Conservation (phyloP, 2,888 invertebrate genomes). For the Zaprionus obscuricornis region DNA sequence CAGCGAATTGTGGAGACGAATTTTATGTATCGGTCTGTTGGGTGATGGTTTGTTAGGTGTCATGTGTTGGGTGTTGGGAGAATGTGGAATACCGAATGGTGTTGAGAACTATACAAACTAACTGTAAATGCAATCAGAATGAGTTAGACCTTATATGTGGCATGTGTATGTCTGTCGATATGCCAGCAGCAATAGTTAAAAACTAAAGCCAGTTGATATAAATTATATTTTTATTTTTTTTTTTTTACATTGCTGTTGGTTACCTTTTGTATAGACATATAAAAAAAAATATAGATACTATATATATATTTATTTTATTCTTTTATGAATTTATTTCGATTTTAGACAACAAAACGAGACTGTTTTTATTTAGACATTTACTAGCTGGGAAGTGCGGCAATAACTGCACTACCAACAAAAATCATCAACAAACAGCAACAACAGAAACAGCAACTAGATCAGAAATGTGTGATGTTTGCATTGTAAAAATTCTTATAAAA, state of each 20-base stretch:
- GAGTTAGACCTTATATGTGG: constrained; percentile 34
- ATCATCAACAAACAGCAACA: constrained; percentile 22
- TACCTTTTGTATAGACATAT: constrained; percentile 22
- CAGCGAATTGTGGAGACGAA: constrained; percentile 32
- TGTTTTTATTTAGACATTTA: constrained; percentile 64
- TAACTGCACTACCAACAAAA: constrained; percentile 60
- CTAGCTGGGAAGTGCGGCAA: constrained; percentile 60
- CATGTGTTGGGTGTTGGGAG: neutral
- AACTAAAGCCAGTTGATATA: constrained; percentile 64
- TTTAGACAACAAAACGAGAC: constrained; percentile 56
- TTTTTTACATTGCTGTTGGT: constrained; percentile 57
- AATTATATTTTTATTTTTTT: constrained; percentile 68
- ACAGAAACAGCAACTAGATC: constrained; percentile 3
- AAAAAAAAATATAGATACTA: neutral
- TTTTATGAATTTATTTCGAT: constrained; percentile 59
- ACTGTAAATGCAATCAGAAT: constrained; percentile 62
- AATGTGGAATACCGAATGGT: neutral
- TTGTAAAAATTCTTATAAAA: constrained; percentile 46
- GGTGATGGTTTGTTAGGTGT: neutral
- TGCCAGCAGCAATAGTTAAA: constrained; percentile 34
- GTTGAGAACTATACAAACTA: constrained; percentile 40
- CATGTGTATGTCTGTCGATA: constrained; percentile 36
- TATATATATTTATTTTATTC: constrained; percentile 18
- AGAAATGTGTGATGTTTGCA: constrained; percentile 25
- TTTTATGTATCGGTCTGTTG: constrained; percentile 1